Percentiles rank a stretch among this genome's conserved stretches.
phyloP scores from a whole-genome alignment of 2,113 vertebrate genomes.

The Corydoras maculifer region DNA sequence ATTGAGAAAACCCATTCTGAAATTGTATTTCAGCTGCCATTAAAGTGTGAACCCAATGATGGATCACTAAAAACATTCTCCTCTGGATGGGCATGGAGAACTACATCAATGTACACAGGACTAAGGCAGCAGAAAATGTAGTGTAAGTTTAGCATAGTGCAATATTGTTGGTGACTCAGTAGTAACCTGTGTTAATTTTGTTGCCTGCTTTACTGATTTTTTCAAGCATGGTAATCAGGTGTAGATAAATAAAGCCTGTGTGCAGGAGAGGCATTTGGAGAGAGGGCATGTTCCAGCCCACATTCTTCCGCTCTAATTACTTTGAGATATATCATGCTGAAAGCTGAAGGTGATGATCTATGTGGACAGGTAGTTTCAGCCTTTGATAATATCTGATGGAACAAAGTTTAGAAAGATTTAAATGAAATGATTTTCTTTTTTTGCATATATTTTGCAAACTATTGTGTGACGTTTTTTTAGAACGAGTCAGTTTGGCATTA shows the following conservation, averaged over 20 bases:
- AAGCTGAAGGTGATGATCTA: conserved; percentile 57
- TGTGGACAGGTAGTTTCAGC: conserved; percentile 67
- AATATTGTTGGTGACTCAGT: not conserved
- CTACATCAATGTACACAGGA: too few species aligned
- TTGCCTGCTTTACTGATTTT: not conserved
- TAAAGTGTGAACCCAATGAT: too few species aligned
- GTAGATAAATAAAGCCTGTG: conserved; percentile 19
- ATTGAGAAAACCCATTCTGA: too few species aligned
- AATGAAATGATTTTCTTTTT: conserved; percentile 13
- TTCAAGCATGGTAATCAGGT: conserved; percentile 27
- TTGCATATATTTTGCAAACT: not conserved
- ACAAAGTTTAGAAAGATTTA: conserved; percentile 40
- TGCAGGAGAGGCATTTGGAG: conserved; percentile 7
- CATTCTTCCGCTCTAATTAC: conserved; percentile 66
- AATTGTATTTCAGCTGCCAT: too few species aligned
- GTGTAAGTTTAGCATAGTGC: too few species aligned
- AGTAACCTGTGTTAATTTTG: not conserved
- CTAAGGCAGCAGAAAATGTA: too few species aligned
- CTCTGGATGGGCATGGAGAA: too few species aligned
- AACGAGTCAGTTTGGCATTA: not conserved
- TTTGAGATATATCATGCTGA: conserved; percentile 58
- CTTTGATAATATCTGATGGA: conserved; percentile 50
- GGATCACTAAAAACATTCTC: too few species aligned
- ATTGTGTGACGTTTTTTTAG: too few species aligned
- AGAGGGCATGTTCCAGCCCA: conserved; percentile 47